Base-by-base conservation (phyloP, 2,113 vertebrate genomes). In the Phyllostomus discolor region DNA sequence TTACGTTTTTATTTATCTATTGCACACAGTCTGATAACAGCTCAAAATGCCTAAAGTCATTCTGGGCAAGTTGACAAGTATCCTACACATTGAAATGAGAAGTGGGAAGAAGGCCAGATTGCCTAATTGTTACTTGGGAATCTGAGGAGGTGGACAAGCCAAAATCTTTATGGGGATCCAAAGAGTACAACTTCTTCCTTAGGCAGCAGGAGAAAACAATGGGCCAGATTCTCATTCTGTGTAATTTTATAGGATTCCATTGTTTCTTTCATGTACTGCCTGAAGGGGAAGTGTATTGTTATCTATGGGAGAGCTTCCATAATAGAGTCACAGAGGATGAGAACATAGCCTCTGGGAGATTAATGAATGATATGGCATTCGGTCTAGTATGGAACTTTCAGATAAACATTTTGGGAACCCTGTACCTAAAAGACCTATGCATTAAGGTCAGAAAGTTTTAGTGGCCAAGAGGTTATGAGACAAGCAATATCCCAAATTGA, bases 181-280 rank as follows among this genome's bases (percentile, higher is more conserved):
- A 92, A 94, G 82, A 93, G 90, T 52, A 94, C 96, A 97, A 88
- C 64, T 85, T 57, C 94, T 93, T 98, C 97, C 95, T 96, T 73
- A 94, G 96, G 97, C 96, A 82, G 89, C 75, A 52, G 64, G 33
- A 87, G 73, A 84, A 94, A 97, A 98, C 96, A 97, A 97, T 96
- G 94, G 91, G 84, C 89, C 75, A 90, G 97, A 67, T 92, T 95
- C 66, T 96, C 75, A 52, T 62, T 88, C 75, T 24, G 66, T 73
- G 83, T 95, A 70, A 90, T 79, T 73, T 59, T 67, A 70, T 67
- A 96, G 87, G 91, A 69, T 92, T 90, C 95, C 64, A 98, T 97
- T 97, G 97, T 98, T 93, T 79, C 88, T 91, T 24, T 91, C 83
- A 48, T 97, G 97, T 98, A 97, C 95, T 57, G 97, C 97, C 97